Conservation (phyloP, 2,113 vertebrate species). For the Artemisiospiza belli region DNA sequence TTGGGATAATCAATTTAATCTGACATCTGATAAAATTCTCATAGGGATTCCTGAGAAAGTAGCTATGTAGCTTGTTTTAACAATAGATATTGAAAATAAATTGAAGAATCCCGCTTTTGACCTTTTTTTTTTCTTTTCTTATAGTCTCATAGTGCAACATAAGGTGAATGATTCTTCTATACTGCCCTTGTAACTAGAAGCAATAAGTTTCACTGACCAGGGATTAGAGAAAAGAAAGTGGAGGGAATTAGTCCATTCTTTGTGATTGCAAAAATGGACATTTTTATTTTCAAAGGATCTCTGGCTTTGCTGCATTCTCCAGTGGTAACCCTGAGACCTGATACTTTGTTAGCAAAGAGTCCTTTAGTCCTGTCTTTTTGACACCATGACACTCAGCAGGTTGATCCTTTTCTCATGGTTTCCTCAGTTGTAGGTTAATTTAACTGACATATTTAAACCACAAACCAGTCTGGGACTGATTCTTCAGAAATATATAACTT, state of each 20-base stretch:
- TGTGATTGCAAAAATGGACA: neutral
- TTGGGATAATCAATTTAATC: neutral
- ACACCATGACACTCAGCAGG: neutral
- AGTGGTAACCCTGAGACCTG: neutral
- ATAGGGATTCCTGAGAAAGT: neutral
- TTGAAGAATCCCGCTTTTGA: neutral
- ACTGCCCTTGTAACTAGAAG: neutral
- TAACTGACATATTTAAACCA: neutral
- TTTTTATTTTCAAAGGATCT: constrained; percentile 3
- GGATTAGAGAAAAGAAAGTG: neutral
- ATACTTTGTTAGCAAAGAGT: neutral
- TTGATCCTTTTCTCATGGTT: neutral
- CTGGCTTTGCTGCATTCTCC: neutral
- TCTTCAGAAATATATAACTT: neutral
- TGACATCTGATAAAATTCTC: neutral
- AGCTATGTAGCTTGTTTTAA: neutral
- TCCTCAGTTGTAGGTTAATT: neutral
- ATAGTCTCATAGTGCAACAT: neutral
- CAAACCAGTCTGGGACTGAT: neutral
- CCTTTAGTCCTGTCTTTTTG: neutral
- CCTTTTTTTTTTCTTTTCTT: neutral
- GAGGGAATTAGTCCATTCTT: constrained; percentile 1
- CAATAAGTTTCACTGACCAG: neutral
- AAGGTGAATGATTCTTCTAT: neutral
- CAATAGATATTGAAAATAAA: neutral